These are phyloP conservation scores for Hipposideros larvatus DNA, from an alignment of 2,797 vertebrate species.

Conservation along the genomic window DNA sequence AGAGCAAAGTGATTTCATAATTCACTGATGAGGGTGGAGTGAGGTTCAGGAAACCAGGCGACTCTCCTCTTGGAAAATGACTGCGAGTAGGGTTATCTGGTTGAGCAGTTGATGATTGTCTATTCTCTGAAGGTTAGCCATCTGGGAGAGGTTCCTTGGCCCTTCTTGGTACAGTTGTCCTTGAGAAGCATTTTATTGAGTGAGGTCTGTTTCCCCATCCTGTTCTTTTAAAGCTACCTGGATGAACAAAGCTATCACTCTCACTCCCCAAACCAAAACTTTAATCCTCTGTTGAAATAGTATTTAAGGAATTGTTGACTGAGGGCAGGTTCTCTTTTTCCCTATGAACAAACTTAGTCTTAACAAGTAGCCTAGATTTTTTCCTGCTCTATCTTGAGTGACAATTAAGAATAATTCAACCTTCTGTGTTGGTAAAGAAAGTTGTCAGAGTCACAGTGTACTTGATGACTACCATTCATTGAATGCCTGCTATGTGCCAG, in stretches of 20 bases:
- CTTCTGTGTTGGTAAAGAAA: not conserved
- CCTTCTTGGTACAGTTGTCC: not conserved
- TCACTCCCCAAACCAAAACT: not conserved
- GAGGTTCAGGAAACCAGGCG: not conserved
- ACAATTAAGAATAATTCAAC: no score
- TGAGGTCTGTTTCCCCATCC: not conserved
- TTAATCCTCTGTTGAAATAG: no score
- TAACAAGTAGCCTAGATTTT: not conserved
- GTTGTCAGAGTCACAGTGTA: not conserved
- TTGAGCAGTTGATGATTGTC: not conserved
- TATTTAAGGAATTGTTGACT: not conserved
- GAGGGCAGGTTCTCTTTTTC: not conserved
- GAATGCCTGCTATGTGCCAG: not conserved
- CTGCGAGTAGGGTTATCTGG: not conserved
- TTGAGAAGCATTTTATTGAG: not conserved
- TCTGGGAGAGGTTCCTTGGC: no score
- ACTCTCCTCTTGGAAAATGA: not conserved
- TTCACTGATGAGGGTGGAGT: accelerated
- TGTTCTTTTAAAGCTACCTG: not conserved
- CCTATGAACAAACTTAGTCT: not conserved
- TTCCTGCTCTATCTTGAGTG: not conserved
- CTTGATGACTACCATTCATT: no score
- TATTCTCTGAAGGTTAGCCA: not conserved
- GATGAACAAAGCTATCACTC: no score
- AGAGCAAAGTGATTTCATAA: not conserved